Percentiles rank a stretch among this genome's conserved stretches.
Conservation (phyloP, 2,888 invertebrate species). For the Amphipyra berbera region DNA sequence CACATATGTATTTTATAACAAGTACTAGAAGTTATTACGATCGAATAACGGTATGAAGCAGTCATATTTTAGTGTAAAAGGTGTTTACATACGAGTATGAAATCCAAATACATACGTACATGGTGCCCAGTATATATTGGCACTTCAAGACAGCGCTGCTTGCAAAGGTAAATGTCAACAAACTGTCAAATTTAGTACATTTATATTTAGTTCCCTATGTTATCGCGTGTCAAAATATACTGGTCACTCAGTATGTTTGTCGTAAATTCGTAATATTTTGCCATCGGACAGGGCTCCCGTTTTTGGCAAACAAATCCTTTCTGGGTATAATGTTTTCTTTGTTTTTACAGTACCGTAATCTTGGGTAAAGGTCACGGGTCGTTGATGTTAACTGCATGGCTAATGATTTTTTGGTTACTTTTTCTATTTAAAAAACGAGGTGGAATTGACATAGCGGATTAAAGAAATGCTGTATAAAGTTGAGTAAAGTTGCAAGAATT, state of each 20-base stretch:
- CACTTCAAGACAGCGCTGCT: not conserved
- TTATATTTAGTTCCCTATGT: not conserved
- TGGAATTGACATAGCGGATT: not conserved
- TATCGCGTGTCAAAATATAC: not conserved
- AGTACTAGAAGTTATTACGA: slow-evolving; percentile 10
- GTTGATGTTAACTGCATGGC: slow-evolving; percentile 5
- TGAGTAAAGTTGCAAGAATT: too few species aligned
- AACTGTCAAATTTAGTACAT: not conserved
- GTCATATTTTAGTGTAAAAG: slow-evolving; percentile 15
- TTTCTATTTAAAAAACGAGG: slow-evolving; percentile 4
- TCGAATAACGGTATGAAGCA: slow-evolving; percentile 23
- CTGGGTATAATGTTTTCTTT: slow-evolving; percentile 36
- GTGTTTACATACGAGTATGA: slow-evolving; percentile 25
- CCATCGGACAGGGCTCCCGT: slow-evolving; percentile 47
- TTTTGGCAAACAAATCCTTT: slow-evolving; percentile 54
- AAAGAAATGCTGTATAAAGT: not conserved
- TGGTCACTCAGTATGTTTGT: slow-evolving; percentile 33
- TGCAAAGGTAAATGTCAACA: not conserved
- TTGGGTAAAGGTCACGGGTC: slow-evolving; percentile 23
- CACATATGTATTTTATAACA: not conserved
- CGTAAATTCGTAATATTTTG: slow-evolving; percentile 29
- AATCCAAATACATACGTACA: not conserved
- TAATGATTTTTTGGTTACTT: slow-evolving; percentile 19
- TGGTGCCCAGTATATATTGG: not conserved
- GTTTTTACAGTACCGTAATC: slow-evolving; percentile 39